phyloP scores from a whole-genome alignment of 2,888 invertebrate genomes.

The Drosophila anceps region DNA sequence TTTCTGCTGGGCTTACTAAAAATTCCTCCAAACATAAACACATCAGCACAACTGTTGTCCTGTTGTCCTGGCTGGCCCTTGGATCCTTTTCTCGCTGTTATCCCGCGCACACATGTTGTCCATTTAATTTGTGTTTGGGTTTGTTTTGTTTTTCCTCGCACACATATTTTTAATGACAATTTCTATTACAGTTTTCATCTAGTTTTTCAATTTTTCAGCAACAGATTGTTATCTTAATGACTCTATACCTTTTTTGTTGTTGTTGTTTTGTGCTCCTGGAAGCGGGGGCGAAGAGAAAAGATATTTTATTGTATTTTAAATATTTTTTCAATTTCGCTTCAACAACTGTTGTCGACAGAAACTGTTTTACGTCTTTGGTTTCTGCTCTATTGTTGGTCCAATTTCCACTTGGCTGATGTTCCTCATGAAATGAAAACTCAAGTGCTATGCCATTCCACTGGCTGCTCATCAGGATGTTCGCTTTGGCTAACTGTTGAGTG shows the following conservation, averaged over 20 bases:
- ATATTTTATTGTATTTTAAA: conserved; percentile 73
- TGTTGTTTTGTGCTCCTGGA: conserved; percentile 8
- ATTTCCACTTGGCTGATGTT: conserved; percentile 69
- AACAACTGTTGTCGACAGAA: conserved; percentile 58
- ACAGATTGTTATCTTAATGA: conserved; percentile 82
- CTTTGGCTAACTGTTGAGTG: conserved; percentile 40
- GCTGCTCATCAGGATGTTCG: conserved; percentile 54
- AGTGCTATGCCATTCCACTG: conserved; percentile 50
- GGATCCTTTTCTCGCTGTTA: conserved; percentile 20
- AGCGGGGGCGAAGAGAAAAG: conserved; percentile 10
- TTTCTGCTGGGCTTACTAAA: conserved; percentile 14
- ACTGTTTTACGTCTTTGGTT: conserved; percentile 20
- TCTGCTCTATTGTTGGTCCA: conserved; percentile 50
- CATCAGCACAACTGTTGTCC: conserved; percentile 73
- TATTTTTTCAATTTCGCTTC: conserved; percentile 71
- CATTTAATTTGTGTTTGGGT: conserved; percentile 59
- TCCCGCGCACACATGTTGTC: conserved; percentile 75
- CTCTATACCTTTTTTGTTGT: conserved; percentile 71
- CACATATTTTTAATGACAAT: conserved; percentile 68
- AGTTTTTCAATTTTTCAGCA: conserved; percentile 54
- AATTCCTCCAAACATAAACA: conserved; percentile 62
- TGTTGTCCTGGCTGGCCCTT: conserved; percentile 55
- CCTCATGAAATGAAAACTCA: conserved; percentile 57
- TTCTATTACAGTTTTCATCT: conserved; percentile 71
- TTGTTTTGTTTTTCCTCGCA: conserved; percentile 42